phyloP scores from a whole-genome alignment of 2,797 vertebrate species.

The Amblyopsis hoosieri region DNA sequence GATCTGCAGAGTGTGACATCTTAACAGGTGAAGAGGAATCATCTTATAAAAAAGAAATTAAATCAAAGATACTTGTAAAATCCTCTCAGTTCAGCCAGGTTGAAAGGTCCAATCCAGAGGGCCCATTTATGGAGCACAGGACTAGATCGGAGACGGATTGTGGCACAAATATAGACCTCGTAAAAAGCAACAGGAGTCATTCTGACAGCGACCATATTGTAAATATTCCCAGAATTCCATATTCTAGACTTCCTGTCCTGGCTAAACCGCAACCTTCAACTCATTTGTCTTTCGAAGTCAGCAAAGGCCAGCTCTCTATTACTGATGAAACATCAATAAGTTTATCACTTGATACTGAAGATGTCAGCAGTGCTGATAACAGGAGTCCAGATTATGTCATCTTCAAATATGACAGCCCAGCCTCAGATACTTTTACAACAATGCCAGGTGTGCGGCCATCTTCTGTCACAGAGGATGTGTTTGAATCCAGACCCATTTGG shows the following conservation, averaged over 20 bases:
- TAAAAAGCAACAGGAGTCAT: constrained; percentile 54
- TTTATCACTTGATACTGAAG: constrained; percentile 58
- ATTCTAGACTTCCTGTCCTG: constrained; percentile 77
- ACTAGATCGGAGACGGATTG: constrained; percentile 71
- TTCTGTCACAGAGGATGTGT: constrained; percentile 88
- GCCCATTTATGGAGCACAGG: constrained; percentile 48
- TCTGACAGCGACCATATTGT: constrained; percentile 64
- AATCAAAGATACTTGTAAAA: constrained; percentile 82
- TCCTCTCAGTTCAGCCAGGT: constrained; percentile 50
- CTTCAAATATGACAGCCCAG: constrained; percentile 74
- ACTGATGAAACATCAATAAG: constrained; percentile 40
- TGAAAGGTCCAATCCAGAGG: constrained; percentile 28
- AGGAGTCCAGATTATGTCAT: constrained; percentile 70
- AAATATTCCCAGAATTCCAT: constrained; percentile 68
- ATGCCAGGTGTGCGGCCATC: constrained; percentile 76
- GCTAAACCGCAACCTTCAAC: constrained; percentile 57
- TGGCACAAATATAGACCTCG: constrained; percentile 56
- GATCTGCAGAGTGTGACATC: constrained; percentile 16
- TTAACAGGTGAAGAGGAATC: constrained; percentile 20
- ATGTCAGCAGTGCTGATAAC: constrained; percentile 54
- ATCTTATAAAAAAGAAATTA: constrained; percentile 57
- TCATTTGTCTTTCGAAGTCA: constrained; percentile 21
- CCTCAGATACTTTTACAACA: constrained; percentile 81
- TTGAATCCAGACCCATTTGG: constrained; percentile 93
- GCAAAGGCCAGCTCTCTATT: constrained; percentile 31